phyloP scores from a whole-genome alignment of 2,113 vertebrate genomes.

The Zapus hudsonius region DNA sequence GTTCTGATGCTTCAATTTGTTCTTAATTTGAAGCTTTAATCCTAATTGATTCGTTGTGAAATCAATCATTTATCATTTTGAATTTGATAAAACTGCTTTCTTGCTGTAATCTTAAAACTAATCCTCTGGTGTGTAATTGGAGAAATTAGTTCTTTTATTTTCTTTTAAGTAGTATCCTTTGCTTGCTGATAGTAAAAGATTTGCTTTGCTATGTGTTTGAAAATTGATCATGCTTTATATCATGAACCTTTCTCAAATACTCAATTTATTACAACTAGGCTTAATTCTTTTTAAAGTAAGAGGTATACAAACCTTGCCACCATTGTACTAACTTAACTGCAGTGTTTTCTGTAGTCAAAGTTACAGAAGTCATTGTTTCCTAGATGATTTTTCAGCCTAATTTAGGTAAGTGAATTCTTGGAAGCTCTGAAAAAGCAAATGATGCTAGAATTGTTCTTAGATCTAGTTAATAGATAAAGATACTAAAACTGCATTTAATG shows the following conservation, averaged over 20 bases:
- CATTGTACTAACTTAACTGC: conserved; percentile 31
- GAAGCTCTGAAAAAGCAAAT: conserved; percentile 14
- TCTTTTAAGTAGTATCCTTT: conserved; percentile 73
- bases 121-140: conserved; percentile 89
- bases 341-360: not conserved
- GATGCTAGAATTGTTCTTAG: not conserved
- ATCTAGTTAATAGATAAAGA: conserved; percentile 12
- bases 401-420: conserved; percentile 31
- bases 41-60: conserved; percentile 89
- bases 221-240: conserved; percentile 65
- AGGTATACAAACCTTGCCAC: conserved; percentile 25
- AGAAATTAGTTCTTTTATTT: conserved; percentile 80
- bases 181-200: conserved; percentile 80
- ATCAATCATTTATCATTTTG: conserved; percentile 88
- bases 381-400: conserved; percentile 47
- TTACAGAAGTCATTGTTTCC: conserved; percentile 48
- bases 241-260: conserved; percentile 58
- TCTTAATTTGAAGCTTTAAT: conserved; percentile 85
- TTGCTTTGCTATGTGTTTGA: conserved; percentile 80
- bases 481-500: conserved; percentile 17
- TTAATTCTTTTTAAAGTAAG: conserved; percentile 49
- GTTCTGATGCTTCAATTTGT: conserved; percentile 74
- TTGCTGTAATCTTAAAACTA: conserved; percentile 99
- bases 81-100: conserved; percentile 87
- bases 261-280: conserved; percentile 19